These are phyloP conservation scores for Takifugu ocellatus DNA, from an alignment of 2,797 vertebrate species.

Conservation along the genomic window DNA sequence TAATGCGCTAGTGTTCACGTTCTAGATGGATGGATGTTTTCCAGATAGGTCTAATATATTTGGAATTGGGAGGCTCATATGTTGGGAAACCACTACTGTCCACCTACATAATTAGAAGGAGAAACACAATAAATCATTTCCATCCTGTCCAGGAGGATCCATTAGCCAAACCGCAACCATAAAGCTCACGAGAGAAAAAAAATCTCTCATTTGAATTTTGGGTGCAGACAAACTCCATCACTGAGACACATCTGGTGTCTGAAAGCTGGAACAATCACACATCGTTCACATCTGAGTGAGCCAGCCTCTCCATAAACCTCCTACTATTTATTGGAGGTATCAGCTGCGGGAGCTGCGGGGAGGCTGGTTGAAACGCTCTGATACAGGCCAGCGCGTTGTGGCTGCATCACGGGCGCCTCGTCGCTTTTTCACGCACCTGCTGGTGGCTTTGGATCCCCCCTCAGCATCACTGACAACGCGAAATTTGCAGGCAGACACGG, in stretches of 20 bases:
- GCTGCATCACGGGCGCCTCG: conserved; percentile 40
- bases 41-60: no score
- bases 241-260: conserved; percentile 62
- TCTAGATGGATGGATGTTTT: no score
- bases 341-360: conserved; percentile 64
- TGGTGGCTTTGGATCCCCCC: no score
- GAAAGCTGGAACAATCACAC: conserved; percentile 36
- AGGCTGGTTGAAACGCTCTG: conserved; percentile 38
- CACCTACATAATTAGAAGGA: not conserved
- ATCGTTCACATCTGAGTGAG: conserved; percentile 63
- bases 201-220: conserved; percentile 45
- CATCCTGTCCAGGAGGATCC: conserved; percentile 19
- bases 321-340: conserved; percentile 43
- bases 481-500: conserved; percentile 9
- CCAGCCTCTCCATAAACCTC: conserved; percentile 33
- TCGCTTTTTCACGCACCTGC: conserved; percentile 2
- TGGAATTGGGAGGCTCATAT: no score
- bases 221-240: conserved; percentile 22
- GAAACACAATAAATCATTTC: not conserved
- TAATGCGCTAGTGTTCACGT: not conserved
- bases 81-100: not conserved
- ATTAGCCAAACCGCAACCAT: conserved; percentile 24
- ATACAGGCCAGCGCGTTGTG: conserved; percentile 56
- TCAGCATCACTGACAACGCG: conserved; percentile 25
- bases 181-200: conserved; percentile 8